Evolutionary conservation across 1,140 invertebrate genomes (phyloP), one percentile per base, ranked within the genome.

Genomic region (Heliconius congener): DNA sequence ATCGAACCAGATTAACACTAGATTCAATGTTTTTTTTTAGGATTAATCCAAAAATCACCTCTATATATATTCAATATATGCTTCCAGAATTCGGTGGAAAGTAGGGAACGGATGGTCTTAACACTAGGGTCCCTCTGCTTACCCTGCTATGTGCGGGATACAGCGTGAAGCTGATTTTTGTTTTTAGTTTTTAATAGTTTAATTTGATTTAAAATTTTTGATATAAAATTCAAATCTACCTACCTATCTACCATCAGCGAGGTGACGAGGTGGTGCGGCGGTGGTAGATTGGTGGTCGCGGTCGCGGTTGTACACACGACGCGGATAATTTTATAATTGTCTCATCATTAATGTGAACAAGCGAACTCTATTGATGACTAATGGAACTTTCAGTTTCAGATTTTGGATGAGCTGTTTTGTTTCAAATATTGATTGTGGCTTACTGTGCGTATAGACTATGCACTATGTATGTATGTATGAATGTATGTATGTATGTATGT

Each of bases 261-360:
- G 73, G 34, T 34, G 34, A 5, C 5, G 34, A 6, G 34, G 34
- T 34, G 34, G 34, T 34, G 5, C 0, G 0, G 34, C 30, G 30
- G 30, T 30, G 30, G 30, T 30, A 2, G 30, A 30, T 2, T 34
- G 34, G 4, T 34, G 34, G 23, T 18, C 46, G 50, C 50, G 73
- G 37, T 46, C 52, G 71, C 70, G 74, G 76, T 79, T 75, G 42
- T 60, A 80, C 78, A 81, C 78, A 78, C 72, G 78, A 76, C 74
- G 73, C 71, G 78, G 77, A 82, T 77, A 57, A 83, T 84, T 84
- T 82, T 81, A 83, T 81, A 81, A 80, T 82, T 76, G 78, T 74
- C 74, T 60, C 73, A 66, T 79, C 81, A 84, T 82, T 81, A 81
- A 79, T 78, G 73, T 79, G 81, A 84, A 81, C 81, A 81, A 23